Percentiles rank a stretch among this genome's conserved stretches.
These are phyloP conservation scores for Halcyon malimbica DNA, from an alignment of 2,113 vertebrate genomes.

Conservation along the genomic window DNA sequence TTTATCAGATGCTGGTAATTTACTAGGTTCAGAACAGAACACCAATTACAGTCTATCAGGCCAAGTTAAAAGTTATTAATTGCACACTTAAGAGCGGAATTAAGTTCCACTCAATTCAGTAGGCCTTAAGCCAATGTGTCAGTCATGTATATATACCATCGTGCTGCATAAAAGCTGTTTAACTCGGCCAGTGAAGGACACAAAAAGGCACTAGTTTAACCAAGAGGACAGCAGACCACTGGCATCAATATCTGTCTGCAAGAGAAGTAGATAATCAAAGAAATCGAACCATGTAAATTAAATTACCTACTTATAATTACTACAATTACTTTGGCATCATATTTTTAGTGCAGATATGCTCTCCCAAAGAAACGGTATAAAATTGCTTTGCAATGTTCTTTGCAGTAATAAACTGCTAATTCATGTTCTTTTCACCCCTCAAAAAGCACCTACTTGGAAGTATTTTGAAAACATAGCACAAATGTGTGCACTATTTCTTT, in stretches of 20 bases:
- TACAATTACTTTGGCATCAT: neutral
- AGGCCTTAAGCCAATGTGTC: neutral
- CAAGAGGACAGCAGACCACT: neutral
- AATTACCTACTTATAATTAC: neutral
- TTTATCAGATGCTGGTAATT: neutral
- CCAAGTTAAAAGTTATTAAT: neutral
- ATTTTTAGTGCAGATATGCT: neutral
- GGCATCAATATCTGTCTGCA: neutral
- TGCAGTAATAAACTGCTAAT: neutral
- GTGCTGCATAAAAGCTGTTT: neutral
- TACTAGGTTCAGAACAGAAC: neutral
- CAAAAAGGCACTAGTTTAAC: neutral
- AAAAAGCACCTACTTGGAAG: neutral
- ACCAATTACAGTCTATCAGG: neutral
- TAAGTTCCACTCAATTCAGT: neutral
- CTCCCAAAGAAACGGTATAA: neutral
- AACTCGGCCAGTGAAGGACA: neutral
- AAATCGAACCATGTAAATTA: neutral
- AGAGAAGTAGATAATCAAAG: neutral
- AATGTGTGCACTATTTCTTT: neutral
- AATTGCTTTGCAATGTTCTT: neutral
- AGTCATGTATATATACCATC: accelerated
- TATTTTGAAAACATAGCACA: neutral
- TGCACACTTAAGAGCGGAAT: neutral
- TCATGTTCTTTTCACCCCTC: neutral